phyloP scores from a whole-genome alignment of 2,797 vertebrate genomes.

The Cyprinodon diabolis region DNA sequence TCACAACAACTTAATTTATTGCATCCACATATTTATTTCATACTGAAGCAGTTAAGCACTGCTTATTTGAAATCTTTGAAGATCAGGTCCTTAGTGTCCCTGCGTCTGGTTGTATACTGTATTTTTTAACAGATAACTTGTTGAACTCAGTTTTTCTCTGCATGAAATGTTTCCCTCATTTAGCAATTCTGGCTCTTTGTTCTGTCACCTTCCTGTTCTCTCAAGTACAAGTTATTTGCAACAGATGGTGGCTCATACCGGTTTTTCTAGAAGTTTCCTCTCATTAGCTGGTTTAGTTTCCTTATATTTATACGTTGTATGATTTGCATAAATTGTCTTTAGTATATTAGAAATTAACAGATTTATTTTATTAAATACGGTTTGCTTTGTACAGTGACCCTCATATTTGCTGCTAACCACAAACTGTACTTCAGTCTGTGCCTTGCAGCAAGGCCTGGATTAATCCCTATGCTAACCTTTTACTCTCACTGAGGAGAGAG shows the following conservation, averaged over 20 bases:
- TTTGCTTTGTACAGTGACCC: conserved; percentile 5
- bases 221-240: too few relatives aligned
- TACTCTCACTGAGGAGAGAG: conserved; percentile 62
- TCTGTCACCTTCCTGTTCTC: too few relatives aligned
- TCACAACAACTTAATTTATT: too few relatives aligned
- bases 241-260: neutral
- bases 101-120: too few relatives aligned
- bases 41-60: too few relatives aligned
- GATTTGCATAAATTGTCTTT: neutral
- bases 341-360: neutral
- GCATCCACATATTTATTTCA: too few relatives aligned
- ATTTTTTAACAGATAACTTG: too few relatives aligned
- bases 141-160: too few relatives aligned
- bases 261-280: neutral
- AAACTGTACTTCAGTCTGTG: conserved; percentile 25
- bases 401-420: conserved; percentile 18
- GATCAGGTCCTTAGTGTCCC: too few relatives aligned
- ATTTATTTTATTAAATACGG: too few relatives aligned
- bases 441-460: conserved; percentile 28
- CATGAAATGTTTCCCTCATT: neutral
- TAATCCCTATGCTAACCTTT: conserved; percentile 64
- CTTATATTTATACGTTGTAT: neutral
- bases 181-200: too few relatives aligned
- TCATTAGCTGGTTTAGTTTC: neutral
- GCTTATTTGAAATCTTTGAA: too few relatives aligned